Evolutionary conservation across 2,888 invertebrate genomes (phyloP).

Genomic region (Cosmia trapezina): DNA sequence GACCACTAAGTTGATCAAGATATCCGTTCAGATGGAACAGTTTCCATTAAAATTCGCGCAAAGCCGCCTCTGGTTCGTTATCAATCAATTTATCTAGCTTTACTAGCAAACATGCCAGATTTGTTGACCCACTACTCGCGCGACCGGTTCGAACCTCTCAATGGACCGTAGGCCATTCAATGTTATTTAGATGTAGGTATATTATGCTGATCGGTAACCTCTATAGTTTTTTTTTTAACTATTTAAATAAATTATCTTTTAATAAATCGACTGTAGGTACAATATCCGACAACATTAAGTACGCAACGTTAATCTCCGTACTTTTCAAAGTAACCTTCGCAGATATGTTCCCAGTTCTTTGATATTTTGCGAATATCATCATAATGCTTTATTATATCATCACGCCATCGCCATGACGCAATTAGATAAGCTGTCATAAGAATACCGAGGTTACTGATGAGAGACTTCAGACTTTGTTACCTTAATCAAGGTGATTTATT

Average conservation of each 20-base stretch:
- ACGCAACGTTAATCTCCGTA: slow-evolving; percentile 33
- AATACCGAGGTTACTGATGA: slow-evolving; percentile 52
- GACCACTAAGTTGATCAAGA: slow-evolving; percentile 77
- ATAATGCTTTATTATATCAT: slow-evolving; percentile 61
- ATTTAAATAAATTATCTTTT: slow-evolving; percentile 53
- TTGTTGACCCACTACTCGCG: slow-evolving; percentile 80
- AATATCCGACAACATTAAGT: slow-evolving; percentile 30
- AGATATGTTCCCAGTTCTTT: slow-evolving; percentile 54
- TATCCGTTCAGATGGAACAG: slow-evolving; percentile 79
- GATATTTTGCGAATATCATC: slow-evolving; percentile 53
- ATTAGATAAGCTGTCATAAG: slow-evolving; percentile 58
- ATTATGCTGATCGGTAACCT: slow-evolving; percentile 54
- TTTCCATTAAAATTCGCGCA: slow-evolving; percentile 85
- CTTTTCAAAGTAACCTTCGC: slow-evolving; percentile 51
- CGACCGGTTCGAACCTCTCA: slow-evolving; percentile 80
- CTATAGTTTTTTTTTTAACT: slow-evolving; percentile 48
- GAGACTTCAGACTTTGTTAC: slow-evolving; percentile 58
- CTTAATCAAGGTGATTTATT: slow-evolving; percentile 61
- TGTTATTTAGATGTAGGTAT: slow-evolving; percentile 64
- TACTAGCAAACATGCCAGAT: slow-evolving; percentile 79
- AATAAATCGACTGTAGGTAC: slow-evolving; percentile 36
- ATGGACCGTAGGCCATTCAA: slow-evolving; percentile 78
- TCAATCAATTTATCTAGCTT: slow-evolving; percentile 88
- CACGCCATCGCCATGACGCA: slow-evolving; percentile 57
- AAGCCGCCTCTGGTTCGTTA: slow-evolving; percentile 82